A percentile compares a stretch with the other conserved stretches of the same genome.
Conservation (phyloP, 2,888 invertebrate species). For the Rotaria macrura region DNA sequence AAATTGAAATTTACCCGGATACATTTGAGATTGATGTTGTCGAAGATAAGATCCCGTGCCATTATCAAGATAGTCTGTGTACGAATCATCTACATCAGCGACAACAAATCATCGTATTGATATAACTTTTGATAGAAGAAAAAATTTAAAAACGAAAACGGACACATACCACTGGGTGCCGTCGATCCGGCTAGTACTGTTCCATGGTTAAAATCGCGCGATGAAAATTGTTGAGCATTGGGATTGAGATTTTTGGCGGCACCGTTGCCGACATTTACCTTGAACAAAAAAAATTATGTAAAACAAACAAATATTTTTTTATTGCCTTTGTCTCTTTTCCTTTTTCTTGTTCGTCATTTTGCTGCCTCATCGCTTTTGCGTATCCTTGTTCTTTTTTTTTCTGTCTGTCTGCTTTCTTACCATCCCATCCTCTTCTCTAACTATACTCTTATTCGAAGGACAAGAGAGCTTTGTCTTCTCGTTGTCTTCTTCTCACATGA, state of each 20-base stretch:
- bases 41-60: not conserved
- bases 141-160: not conserved
- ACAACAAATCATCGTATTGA: too few relatives aligned
- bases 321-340: not conserved
- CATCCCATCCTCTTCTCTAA: not conserved
- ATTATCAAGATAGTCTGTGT: not conserved
- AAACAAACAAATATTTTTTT: not conserved
- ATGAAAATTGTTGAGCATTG: not conserved
- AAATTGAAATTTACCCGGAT: not conserved
- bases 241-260: not conserved
- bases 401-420: not conserved
- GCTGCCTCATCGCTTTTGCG: not conserved
- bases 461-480: constrained; percentile 3
- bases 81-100: not conserved
- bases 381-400: not conserved
- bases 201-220: not conserved
- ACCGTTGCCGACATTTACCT: not conserved
- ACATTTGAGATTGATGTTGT: not conserved
- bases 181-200: constrained; percentile 1
- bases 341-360: not conserved
- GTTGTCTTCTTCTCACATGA: not conserved
- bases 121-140: too few relatives aligned
- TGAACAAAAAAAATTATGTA: not conserved
- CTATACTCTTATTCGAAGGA: not conserved
- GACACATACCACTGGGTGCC: not conserved